A percentile compares a stretch with the other conserved stretches of the same genome.
phyloP scores from a whole-genome alignment of 2,888 invertebrate species.

The Diarsia brunnea region DNA sequence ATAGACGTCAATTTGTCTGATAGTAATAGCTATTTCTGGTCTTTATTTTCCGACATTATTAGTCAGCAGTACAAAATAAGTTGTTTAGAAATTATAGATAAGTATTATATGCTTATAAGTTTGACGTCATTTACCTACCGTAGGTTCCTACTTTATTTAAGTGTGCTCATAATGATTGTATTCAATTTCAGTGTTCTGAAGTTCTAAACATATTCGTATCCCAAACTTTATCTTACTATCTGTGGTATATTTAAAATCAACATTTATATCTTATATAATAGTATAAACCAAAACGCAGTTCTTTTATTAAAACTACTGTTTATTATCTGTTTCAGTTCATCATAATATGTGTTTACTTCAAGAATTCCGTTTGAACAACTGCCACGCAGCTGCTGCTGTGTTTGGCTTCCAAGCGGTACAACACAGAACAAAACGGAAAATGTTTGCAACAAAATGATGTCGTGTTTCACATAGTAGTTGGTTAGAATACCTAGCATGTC shows the following conservation, averaged over 20 bases:
- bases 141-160: not conserved
- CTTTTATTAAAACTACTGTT: conserved; percentile 25
- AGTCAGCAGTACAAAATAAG: not conserved
- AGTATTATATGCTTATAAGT: not conserved
- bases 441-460: conserved; percentile 13
- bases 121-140: not conserved
- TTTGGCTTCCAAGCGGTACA: conserved; percentile 16
- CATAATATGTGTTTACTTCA: conserved; percentile 40
- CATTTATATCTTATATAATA: not conserved
- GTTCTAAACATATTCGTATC: not conserved
- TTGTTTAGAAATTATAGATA: not conserved
- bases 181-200: not conserved
- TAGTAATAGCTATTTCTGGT: not conserved
- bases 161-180: not conserved
- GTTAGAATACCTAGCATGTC: not conserved
- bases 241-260: not conserved
- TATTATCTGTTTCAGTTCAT: conserved; percentile 50
- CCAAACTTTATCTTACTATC: not conserved
- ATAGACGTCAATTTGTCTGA: not conserved
- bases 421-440: conserved; percentile 32
- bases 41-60: not conserved
- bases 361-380: conserved; percentile 36
- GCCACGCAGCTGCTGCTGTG: conserved; percentile 39
- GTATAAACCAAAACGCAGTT: not conserved
- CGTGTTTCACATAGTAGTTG: not conserved